Base-by-base conservation (phyloP, 2,888 invertebrate genomes). In the Boloria selene region DNA sequence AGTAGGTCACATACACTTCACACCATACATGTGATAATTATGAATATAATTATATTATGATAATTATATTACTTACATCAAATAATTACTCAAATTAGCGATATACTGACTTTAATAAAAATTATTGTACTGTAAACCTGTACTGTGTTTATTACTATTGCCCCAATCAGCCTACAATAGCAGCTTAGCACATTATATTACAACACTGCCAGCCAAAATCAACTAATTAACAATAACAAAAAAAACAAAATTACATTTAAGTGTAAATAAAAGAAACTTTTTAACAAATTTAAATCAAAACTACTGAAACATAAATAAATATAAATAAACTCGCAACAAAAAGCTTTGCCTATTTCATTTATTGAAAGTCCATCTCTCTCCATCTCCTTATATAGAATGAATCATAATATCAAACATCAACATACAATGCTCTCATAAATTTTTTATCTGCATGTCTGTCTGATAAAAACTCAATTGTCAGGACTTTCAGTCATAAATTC, bases 401-500 rank as follows among this genome's bases (percentile, higher is more conserved):
- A 47, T 13, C 47, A 59, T 22, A 61, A 26, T 53, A 61, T 52
- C 44, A 61, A 26, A 17, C 4, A 4, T 26, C 17, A 45, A 53
- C 22, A 53, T 55, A 62, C 18, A 49, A 38, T 49, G 17, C 49
- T 16, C 42, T 26, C 42, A 47, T 53, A 65, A 61, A 66, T 49
- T 47, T 53, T 17, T 56, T 61, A 61, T 58, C 14, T 45, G 16
- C 59, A 60, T 44, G 45, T 18, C 44, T 44, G 31, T 38, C 44
- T 52, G 64, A 69, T 69, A 69, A 70, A 68, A 62, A 38, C 62
- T 53, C 58, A 61, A 69, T 63, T 55, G 64, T 64, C 64, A 64
- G 66, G 47, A 67, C 56, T 47, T 61, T 49, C 61, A 59, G 26
- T 63, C 64, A 51, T 69, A 67, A 67, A 69, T 62, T 42, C 53